Percentiles rank a stretch among this genome's conserved stretches.
Conservation (phyloP, 2,888 invertebrate species). For the Balanococcus diminutus region DNA sequence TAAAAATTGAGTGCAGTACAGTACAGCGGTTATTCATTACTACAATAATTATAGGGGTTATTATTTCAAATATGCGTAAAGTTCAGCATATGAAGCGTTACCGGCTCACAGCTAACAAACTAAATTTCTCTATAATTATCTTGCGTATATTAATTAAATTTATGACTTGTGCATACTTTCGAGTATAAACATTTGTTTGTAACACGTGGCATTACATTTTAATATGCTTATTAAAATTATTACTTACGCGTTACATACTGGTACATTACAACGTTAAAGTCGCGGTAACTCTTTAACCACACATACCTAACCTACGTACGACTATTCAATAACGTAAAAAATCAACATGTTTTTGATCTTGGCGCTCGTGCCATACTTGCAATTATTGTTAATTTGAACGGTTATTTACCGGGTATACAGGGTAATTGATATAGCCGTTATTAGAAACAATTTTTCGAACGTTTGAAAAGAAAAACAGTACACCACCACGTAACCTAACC, state of each 20-base stretch:
- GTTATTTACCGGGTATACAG: constrained; percentile 21
- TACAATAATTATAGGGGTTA: constrained; percentile 49
- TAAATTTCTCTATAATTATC: constrained; percentile 41
- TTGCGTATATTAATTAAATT: constrained; percentile 31
- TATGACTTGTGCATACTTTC: constrained; percentile 40
- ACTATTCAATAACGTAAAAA: constrained; percentile 18
- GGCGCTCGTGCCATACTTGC: background rate
- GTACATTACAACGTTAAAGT: constrained; percentile 28
- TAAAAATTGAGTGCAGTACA: background rate
- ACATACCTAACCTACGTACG: too few relatives aligned
- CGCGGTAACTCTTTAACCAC: background rate
- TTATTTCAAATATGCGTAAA: constrained; percentile 39
- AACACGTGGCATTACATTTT: constrained; percentile 42
- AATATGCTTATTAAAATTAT: constrained; percentile 43
- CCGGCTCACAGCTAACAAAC: constrained; percentile 18
- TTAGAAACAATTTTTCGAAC: background rate
- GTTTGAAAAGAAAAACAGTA: background rate
- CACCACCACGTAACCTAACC: background rate
- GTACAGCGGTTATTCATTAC: constrained; percentile 2
- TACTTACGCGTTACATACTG: constrained; percentile 41
- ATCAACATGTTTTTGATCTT: constrained; percentile 7
- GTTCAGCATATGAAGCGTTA: constrained; percentile 42
- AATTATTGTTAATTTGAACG: constrained; percentile 7
- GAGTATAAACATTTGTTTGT: constrained; percentile 37
- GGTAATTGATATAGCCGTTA: background rate